A percentile compares a stretch with the other conserved stretches of the same genome.
Evolutionary conservation across 2,113 vertebrate genomes (phyloP).

Genomic region (Oreochromis niloticus): DNA sequence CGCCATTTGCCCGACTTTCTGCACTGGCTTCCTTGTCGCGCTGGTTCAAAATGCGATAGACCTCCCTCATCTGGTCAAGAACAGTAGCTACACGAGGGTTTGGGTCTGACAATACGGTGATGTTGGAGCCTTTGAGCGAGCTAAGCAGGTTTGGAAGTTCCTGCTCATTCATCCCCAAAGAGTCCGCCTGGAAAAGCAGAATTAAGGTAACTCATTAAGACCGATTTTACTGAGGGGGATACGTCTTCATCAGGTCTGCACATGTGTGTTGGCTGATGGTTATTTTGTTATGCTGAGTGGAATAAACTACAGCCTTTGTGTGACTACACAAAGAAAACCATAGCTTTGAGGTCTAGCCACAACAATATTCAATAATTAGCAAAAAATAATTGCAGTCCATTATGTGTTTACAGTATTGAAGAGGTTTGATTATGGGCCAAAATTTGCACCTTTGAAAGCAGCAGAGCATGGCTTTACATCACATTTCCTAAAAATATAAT

Average conservation of each 20-base stretch:
- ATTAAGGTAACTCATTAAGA: background rate
- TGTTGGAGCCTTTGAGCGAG: slow-evolving; percentile 73
- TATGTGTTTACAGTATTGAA: background rate
- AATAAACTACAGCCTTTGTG: background rate
- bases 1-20: background rate
- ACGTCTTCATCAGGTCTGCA: background rate
- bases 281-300: background rate
- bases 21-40: slow-evolving; percentile 17
- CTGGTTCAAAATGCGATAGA: slow-evolving; percentile 74
- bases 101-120: slow-evolving; percentile 78
- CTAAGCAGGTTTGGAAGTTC: slow-evolving; percentile 81
- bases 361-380: background rate
- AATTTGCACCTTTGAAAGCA: background rate
- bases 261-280: background rate
- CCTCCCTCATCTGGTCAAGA: slow-evolving; percentile 81
- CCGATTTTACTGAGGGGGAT: background rate
- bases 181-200: slow-evolving; percentile 65
- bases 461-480: background rate
- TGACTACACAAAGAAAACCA: background rate
- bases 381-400: background rate
- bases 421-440: background rate
- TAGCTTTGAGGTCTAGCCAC: background rate
- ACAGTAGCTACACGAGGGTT: slow-evolving; percentile 81
- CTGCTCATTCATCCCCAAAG: slow-evolving; percentile 83
- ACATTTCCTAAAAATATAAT: background rate